Evolutionary conservation across 2,888 invertebrate species (phyloP), one percentile per base, ranked within the genome.

Genomic region (Germaria angustata): DNA sequence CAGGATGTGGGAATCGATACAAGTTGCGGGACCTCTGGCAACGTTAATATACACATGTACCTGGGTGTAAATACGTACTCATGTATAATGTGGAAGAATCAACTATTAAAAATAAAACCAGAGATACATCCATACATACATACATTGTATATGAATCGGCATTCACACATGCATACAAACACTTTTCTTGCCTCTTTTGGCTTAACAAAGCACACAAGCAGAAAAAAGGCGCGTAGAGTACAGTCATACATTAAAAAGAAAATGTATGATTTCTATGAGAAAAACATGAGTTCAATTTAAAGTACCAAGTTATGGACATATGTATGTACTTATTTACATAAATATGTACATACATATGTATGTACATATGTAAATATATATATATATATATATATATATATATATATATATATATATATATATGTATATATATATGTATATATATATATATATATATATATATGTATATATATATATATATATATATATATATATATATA

Each of bases 171-270:
- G 13, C 55, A 46, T 36, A 71, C 46, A 68, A 69, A 66, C 46
- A 32, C 72, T 68, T 41, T 69, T 73, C 57, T 69, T 36, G 59
- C 78, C 65, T 80, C 84, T 84, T 73, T 78, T 65, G 39, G 46
- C 55, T 69, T 77, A 72, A 84, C 41, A 81, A 81, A 66, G 55
- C 34, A 81, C 73, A 84, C 78, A 86, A 84, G 84, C 46, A 69
- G 28, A 80, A 84, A 84, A 86, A 84, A 84, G 78, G 84, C 83
- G 76, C 78, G 81, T 83, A 59, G 83, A 84, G 85, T 86, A 85
- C 85, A 85, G 85, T 86, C 84, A 77, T 80, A 73, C 80, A 63
- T 72, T 59, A 32, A 79, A 77, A 84, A 84, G 82, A 80, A 82
- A 85, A 84, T 78, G 68, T 68, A 69, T 17, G 17, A 66, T 77